phyloP scores from a whole-genome alignment of 2,797 vertebrate species.

The Gymnoscopelus braueri region DNA sequence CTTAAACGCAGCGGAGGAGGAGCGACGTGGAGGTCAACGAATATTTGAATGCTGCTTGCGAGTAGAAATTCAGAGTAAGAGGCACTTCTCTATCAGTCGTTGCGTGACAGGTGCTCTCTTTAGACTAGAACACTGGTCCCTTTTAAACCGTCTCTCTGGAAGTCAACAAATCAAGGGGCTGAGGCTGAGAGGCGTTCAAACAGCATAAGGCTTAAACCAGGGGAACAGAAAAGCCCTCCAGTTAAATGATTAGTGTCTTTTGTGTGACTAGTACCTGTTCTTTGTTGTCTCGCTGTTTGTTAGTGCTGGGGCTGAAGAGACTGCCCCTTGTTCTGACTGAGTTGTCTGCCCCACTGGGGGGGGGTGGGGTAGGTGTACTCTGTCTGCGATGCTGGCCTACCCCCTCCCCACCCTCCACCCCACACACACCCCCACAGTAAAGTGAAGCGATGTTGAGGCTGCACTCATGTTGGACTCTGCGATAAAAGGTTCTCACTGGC shows the following conservation, averaged over 20 bases:
- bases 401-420: neutral
- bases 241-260: conserved; percentile 54
- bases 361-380: no score
- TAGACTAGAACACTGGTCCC: conserved; percentile 20
- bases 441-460: conserved; percentile 33
- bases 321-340: conserved; percentile 30
- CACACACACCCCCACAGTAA: neutral
- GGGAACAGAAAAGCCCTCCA: conserved; percentile 33
- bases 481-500: conserved; percentile 44
- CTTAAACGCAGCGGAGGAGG: conserved; percentile 14
- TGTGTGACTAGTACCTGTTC: conserved; percentile 53
- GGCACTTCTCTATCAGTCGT: neutral
- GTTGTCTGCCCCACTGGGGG: conserved; percentile 33
- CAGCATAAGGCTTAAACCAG: conserved; percentile 37
- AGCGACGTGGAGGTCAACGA: neutral
- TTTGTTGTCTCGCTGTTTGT: conserved; percentile 52
- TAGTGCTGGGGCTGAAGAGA: conserved; percentile 39
- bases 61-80: neutral
- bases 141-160: conserved; percentile 17
- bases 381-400: conserved; percentile 24
- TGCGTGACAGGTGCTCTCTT: conserved; percentile 30
- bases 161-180: conserved; percentile 57
- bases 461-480: conserved; percentile 28
- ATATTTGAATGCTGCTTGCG: conserved; percentile 11
- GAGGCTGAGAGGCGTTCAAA: conserved; percentile 48